Evolutionary conservation across 2,113 vertebrate species (phyloP).

Genomic region (Trematomus loennbergii): DNA sequence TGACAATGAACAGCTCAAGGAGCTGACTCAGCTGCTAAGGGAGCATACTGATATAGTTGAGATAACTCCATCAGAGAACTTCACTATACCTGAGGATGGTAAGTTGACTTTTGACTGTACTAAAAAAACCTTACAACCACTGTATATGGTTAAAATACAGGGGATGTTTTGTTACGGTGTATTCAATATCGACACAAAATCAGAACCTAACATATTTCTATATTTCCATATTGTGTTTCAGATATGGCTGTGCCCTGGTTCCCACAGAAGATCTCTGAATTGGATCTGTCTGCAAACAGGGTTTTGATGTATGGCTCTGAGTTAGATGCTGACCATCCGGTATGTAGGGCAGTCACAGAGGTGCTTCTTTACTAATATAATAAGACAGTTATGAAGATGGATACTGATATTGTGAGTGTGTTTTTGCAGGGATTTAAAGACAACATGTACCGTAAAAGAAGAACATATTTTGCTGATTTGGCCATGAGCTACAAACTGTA

Average conservation of each 20-base stretch:
- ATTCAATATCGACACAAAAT: too few relatives aligned
- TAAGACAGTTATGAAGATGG: neutral
- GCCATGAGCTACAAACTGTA: slow-evolving; percentile 94
- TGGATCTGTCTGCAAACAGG: slow-evolving; percentile 91
- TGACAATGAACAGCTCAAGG: slow-evolving; percentile 88
- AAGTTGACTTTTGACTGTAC: slow-evolving; percentile 3
- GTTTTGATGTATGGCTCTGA: slow-evolving; percentile 95
- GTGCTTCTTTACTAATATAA: neutral
- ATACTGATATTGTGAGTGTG: neutral
- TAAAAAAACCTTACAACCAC: too few relatives aligned
- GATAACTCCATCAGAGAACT: slow-evolving; percentile 80
- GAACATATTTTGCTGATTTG: slow-evolving; percentile 94
- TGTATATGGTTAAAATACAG: too few relatives aligned
- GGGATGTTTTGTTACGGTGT: too few relatives aligned
- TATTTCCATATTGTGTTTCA: neutral
- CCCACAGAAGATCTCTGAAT: slow-evolving; percentile 92
- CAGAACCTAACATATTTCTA: too few relatives aligned
- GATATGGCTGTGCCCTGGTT: slow-evolving; percentile 89
- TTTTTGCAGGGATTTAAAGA: slow-evolving; percentile 92
- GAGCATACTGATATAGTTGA: slow-evolving; percentile 86
- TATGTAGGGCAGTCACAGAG: slow-evolving; percentile 6
- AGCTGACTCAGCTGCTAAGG: slow-evolving; percentile 89
- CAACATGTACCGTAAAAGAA: slow-evolving; percentile 91
- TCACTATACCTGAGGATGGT: slow-evolving; percentile 81
- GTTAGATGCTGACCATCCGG: slow-evolving; percentile 87